These are phyloP conservation scores for Napeogenes sylphis DNA, from an alignment of 2,888 invertebrate genomes.

Conservation along the genomic window DNA sequence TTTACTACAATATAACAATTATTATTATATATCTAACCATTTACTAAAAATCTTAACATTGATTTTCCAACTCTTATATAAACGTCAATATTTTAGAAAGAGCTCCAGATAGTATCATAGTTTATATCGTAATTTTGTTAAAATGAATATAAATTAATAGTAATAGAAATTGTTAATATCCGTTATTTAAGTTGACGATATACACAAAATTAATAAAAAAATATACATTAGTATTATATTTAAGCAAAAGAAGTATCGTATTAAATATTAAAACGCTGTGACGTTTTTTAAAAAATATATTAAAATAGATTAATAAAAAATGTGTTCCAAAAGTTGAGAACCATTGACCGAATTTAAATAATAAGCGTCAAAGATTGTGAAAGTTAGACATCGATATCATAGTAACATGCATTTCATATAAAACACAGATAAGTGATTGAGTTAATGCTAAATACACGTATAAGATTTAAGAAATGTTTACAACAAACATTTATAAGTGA, in stretches of 20 bases:
- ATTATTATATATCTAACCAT: conserved; percentile 51
- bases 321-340: conserved; percentile 15
- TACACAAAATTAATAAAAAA: too few species aligned
- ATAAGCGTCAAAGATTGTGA: conserved; percentile 23
- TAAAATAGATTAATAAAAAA: conserved; percentile 6
- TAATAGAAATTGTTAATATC: not conserved
- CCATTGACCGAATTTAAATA: not conserved
- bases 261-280: too few species aligned
- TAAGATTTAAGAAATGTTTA: too few species aligned
- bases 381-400: conserved; percentile 27
- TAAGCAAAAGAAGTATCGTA: too few species aligned
- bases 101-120: not conserved
- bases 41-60: conserved; percentile 57
- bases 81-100: conserved; percentile 49
- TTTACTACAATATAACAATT: conserved; percentile 62
- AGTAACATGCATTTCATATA: conserved; percentile 7
- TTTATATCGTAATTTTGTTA: not conserved
- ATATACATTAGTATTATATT: too few species aligned
- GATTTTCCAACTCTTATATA: conserved; percentile 48
- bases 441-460: not conserved
- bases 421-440: too few species aligned
- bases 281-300: not conserved
- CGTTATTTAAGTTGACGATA: too few species aligned
- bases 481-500: too few species aligned
- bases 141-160: not conserved